Evolutionary conservation across 2,888 invertebrate species (phyloP).

Genomic region (Acanthosepion lycidas): DNA sequence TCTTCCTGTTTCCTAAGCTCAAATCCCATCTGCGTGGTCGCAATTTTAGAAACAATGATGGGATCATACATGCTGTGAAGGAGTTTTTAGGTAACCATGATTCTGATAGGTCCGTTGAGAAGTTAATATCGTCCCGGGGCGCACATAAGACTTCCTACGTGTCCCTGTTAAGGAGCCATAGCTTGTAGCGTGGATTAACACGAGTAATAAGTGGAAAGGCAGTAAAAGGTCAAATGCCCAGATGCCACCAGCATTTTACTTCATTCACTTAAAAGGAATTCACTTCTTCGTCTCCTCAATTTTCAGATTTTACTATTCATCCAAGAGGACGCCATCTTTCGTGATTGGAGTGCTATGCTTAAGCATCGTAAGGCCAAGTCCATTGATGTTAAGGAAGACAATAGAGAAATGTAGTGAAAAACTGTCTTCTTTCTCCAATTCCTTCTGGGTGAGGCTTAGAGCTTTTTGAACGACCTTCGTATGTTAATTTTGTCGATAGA

Average conservation of each 20-base stretch:
- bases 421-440: too few species aligned
- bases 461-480: too few species aligned
- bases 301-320: background rate
- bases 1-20: too few species aligned
- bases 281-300: background rate
- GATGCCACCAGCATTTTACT: background rate
- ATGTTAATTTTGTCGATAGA: too few species aligned
- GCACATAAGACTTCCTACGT: background rate
- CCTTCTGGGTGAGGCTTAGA: too few species aligned
- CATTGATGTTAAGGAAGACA: too few species aligned
- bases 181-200: background rate
- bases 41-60: too few species aligned
- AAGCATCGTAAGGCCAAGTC: too few species aligned
- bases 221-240: background rate
- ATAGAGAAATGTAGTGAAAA: too few species aligned
- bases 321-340: background rate
- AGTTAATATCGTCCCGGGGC: background rate
- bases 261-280: background rate
- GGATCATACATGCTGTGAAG: too few species aligned
- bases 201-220: background rate
- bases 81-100: background rate
- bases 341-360: too few species aligned
- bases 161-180: background rate
- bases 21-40: too few species aligned
- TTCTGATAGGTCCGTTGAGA: background rate